Base-by-base conservation (phyloP, 2,888 invertebrate species). In the Melanargia galathea region DNA sequence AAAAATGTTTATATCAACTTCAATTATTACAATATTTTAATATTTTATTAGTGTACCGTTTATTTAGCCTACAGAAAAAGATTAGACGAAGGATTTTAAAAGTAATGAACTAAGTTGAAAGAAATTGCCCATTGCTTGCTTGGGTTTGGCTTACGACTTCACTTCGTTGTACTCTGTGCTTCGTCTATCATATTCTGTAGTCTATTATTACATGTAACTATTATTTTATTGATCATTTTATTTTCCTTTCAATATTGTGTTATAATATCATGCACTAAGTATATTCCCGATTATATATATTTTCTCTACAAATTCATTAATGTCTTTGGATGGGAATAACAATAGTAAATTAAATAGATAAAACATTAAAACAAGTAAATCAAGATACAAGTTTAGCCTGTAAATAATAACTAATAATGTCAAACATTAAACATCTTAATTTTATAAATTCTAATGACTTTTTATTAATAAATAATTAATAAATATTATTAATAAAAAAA, bases 191-290 rank as follows among this genome's bases (percentile, higher is more conserved):
- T 48, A 48, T 58, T 58, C 48, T 30, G 48, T 58, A 58, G 58
- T 48, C 58, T 48, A 33, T 35, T 46, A 48, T 48, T 57, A 77
- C 79, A 79, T 71, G 75, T 80, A 77, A 75, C 74, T 78, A 78
- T 80, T 79, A 79, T 71, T 78, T 73, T 73, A 75, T 73, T 76
- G 77, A 72, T 49, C 71, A 70, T 76, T 80, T 75, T 78, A 77
- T 71, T 75, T 77, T 78, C 75, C 70, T 77, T 78, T 71, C 70
- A 69, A 74, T 78, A 82, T 83, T 49, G 18, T 68, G 62, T 64
- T 64, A 66, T 63, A 66, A 66, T 63, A 66, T 33, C 62, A 67
- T 66, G 69, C 52, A 26, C 62, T 56, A n/a, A n/a, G n/a, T n/a
- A 65, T 70, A 68, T 63, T 62, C 60, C 63, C 67, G 43, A 65